Conservation (phyloP, 2,113 vertebrate genomes). For the Chrysemys picta region DNA sequence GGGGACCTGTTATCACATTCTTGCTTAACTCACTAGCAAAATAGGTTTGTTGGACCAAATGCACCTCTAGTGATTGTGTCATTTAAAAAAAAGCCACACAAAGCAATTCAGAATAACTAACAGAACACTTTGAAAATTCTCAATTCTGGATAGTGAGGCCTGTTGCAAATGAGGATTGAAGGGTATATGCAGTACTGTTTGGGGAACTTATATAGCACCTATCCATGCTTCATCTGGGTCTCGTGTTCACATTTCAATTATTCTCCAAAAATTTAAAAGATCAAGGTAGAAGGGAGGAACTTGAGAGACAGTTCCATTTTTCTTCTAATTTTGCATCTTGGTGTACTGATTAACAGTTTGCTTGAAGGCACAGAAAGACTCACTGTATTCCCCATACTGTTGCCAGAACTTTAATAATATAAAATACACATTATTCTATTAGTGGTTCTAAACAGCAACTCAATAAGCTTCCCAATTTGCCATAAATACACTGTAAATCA, state of each 20-base stretch:
- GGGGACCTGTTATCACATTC: background rate
- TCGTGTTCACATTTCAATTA: background rate
- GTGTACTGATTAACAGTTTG: background rate
- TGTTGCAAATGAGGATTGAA: background rate
- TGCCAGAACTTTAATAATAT: background rate
- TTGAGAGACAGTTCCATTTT: background rate
- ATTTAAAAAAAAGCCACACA: fast-evolving
- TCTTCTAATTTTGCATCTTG: background rate
- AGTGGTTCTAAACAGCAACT: background rate
- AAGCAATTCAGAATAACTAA: background rate
- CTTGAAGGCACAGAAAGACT: background rate
- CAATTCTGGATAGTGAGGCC: background rate
- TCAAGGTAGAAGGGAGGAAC: background rate
- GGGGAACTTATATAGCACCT: background rate
- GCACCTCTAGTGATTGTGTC: background rate
- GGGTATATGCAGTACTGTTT: background rate
- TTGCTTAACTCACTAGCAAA: background rate
- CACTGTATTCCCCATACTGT: background rate
- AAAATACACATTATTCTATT: background rate
- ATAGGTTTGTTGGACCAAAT: background rate
- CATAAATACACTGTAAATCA: background rate
- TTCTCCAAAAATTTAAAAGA: background rate
- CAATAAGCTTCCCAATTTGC: background rate
- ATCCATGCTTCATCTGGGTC: background rate
- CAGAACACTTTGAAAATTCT: background rate